phyloP scores from a whole-genome alignment of 2,797 vertebrate genomes.

The Danionella dracula region DNA sequence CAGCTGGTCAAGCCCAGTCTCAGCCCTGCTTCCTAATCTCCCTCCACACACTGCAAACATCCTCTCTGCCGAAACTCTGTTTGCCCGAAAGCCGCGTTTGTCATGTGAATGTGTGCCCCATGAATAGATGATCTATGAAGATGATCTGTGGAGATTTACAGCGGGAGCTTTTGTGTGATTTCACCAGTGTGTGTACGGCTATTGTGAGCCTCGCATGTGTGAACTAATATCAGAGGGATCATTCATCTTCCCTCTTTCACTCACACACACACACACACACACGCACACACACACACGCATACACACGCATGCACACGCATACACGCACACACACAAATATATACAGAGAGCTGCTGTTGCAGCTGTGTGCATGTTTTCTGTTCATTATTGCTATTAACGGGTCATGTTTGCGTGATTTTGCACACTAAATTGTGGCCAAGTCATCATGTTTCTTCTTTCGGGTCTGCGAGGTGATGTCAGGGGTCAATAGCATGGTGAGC shows the following conservation, averaged over 20 bases:
- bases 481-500: slow-evolving; percentile 63
- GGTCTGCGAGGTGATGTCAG: slow-evolving; percentile 50
- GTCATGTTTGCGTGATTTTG: slow-evolving; percentile 67
- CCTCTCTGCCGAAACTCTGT: slow-evolving; percentile 45
- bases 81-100: slow-evolving; percentile 27
- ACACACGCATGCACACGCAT: background rate
- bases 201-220: slow-evolving; percentile 31
- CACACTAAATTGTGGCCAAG: slow-evolving; percentile 68
- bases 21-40: slow-evolving; percentile 52
- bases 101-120: slow-evolving; percentile 1
- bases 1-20: slow-evolving; percentile 57
- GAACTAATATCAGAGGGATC: slow-evolving; percentile 41
- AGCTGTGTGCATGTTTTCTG: slow-evolving; percentile 44
- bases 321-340: background rate
- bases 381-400: slow-evolving; percentile 61
- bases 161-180: slow-evolving; percentile 40
- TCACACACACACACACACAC: background rate
- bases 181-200: slow-evolving; percentile 28
- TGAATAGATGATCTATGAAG: slow-evolving; percentile 7
- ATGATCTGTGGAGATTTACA: slow-evolving; percentile 34
- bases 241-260: slow-evolving; percentile 50
- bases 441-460: slow-evolving; percentile 58
- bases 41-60: slow-evolving; percentile 54
- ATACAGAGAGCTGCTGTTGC: background rate
- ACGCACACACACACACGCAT: background rate